A percentile compares a stretch with the other conserved stretches of the same genome.
Evolutionary conservation across 2,797 vertebrate species (phyloP).

Genomic region (Danio choprae): DNA sequence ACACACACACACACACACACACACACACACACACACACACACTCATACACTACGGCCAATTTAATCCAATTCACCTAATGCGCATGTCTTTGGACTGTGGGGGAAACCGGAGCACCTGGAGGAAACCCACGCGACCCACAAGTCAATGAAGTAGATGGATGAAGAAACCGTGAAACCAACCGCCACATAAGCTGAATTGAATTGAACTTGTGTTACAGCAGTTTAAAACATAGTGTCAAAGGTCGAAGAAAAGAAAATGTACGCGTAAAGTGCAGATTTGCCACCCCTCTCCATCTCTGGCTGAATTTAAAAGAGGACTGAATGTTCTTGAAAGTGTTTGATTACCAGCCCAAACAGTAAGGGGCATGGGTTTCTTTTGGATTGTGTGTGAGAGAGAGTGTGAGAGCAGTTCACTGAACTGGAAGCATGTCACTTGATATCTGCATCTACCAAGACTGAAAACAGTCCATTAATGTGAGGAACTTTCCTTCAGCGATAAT

Average conservation of each 20-base stretch:
- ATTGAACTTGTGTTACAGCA: not conserved
- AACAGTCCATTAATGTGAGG: slow-evolving; percentile 37
- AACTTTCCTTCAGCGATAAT: slow-evolving; percentile 27
- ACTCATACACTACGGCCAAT: no score
- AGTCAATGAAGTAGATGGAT: slow-evolving; percentile 4
- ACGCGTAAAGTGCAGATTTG: slow-evolving; percentile 8
- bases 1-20: no score
- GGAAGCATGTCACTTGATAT: slow-evolving; percentile 47
- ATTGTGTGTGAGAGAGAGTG: slow-evolving; percentile 2
- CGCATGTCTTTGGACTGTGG: no score
- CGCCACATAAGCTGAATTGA: not conserved
- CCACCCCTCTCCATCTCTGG: not conserved
- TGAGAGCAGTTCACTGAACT: slow-evolving; percentile 40
- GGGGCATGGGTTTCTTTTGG: slow-evolving; percentile 18
- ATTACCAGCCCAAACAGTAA: slow-evolving; percentile 37
- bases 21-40: no score
- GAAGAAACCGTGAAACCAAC: not conserved
- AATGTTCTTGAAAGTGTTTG: slow-evolving; percentile 33
- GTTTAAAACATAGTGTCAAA: slow-evolving; percentile 12
- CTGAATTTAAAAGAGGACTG: slow-evolving; percentile 14
- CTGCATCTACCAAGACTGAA: slow-evolving; percentile 33
- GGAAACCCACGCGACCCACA: no score
- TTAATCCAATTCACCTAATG: no score
- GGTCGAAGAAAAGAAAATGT: not conserved
- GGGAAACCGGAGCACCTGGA: no score